Conservation (phyloP, 2,888 invertebrate species). For the Heliconius charithonia region DNA sequence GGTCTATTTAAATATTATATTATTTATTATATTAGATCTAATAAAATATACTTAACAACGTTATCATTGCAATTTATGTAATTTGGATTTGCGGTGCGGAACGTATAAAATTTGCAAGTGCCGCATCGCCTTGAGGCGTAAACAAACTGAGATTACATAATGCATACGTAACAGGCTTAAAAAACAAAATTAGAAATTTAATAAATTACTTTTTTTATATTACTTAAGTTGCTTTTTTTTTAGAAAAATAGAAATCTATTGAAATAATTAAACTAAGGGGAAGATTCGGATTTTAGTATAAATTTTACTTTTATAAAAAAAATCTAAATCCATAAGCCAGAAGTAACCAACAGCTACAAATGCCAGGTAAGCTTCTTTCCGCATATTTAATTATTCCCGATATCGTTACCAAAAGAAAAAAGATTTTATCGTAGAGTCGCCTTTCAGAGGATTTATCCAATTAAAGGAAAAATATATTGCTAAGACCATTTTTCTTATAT, state of each 20-base stretch:
- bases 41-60: slow-evolving; percentile 19
- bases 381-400: slow-evolving; percentile 64
- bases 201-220: too few relatives aligned
- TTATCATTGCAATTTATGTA: slow-evolving; percentile 26
- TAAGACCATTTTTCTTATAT: neutral
- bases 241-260: neutral
- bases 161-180: slow-evolving; percentile 11
- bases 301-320: neutral
- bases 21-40: slow-evolving; percentile 4
- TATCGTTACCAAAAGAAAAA: slow-evolving; percentile 58
- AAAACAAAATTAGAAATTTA: neutral
- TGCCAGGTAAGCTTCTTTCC: slow-evolving; percentile 63
- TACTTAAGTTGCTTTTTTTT: neutral
- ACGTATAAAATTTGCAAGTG: slow-evolving; percentile 29
- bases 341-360: slow-evolving; percentile 29
- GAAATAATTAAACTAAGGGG: neutral
- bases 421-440: slow-evolving; percentile 67
- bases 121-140: slow-evolving; percentile 29
- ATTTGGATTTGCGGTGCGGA: slow-evolving; percentile 26
- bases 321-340: slow-evolving; percentile 7
- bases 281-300: neutral
- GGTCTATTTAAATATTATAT: neutral
- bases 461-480: slow-evolving; percentile 56
- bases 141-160: slow-evolving; percentile 27
- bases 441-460: slow-evolving; percentile 75